phyloP scores from a whole-genome alignment of 2,888 invertebrate genomes.

The Polymixis lichenea region DNA sequence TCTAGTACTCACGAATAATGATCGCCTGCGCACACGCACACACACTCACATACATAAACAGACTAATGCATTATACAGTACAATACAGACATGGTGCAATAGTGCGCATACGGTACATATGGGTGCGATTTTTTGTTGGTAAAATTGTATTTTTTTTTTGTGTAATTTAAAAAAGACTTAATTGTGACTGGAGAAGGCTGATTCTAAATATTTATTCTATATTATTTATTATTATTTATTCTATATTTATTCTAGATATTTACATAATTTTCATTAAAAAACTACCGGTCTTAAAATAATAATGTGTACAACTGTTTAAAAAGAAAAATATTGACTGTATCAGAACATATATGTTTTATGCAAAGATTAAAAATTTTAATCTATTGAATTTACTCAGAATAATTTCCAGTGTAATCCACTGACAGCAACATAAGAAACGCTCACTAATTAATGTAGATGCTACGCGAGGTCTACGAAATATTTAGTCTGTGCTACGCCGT shows the following conservation, averaged over 20 bases:
- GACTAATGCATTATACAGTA: slow-evolving; percentile 31
- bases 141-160: background rate
- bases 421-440: background rate
- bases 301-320: no score
- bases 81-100: slow-evolving; percentile 52
- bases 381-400: background rate
- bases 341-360: background rate
- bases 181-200: no score
- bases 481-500: slow-evolving; percentile 44
- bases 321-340: no score
- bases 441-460: background rate
- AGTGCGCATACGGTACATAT: slow-evolving; percentile 59
- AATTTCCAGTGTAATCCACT: background rate
- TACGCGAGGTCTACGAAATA: slow-evolving; percentile 37
- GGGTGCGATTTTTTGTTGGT: slow-evolving; percentile 54
- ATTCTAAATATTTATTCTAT: no score
- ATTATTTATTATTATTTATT: no score
- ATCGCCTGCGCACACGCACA: slow-evolving; percentile 73
- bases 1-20: slow-evolving; percentile 88
- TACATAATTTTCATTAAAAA: no score
- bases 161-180: background rate
- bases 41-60: slow-evolving; percentile 52
- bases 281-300: no score
- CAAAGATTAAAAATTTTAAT: background rate
- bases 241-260: no score